These are phyloP conservation scores for Gobius niger DNA, from an alignment of 2,113 vertebrate species.

Conservation along the genomic window DNA sequence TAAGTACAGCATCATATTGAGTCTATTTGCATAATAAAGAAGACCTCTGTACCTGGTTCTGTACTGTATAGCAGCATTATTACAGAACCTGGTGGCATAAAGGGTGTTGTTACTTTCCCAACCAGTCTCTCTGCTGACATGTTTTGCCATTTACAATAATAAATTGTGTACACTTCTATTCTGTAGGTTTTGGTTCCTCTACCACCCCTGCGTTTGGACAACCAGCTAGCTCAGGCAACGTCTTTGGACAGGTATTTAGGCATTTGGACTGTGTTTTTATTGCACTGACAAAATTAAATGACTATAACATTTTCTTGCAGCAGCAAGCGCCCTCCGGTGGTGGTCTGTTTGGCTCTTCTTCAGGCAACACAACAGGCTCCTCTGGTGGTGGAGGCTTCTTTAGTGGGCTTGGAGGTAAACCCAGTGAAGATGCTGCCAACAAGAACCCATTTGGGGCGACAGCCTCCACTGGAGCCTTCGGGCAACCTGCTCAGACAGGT, in stretches of 20 bases:
- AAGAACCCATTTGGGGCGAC: conserved; percentile 92
- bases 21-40: too few relatives aligned
- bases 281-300: background rate
- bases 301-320: conserved; percentile 4
- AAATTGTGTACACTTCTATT: conserved; percentile 16
- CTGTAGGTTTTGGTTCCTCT: conserved; percentile 82
- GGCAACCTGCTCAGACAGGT: conserved; percentile 72
- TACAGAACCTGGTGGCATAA: conserved; percentile 3
- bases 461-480: conserved; percentile 73
- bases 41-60: background rate
- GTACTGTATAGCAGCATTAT: background rate
- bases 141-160: background rate
- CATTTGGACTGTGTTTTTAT: background rate
- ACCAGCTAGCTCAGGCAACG: conserved; percentile 72
- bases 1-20: background rate
- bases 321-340: conserved; percentile 76
- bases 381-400: conserved; percentile 83
- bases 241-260: conserved; percentile 88
- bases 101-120: conserved; percentile 42
- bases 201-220: conserved; percentile 86
- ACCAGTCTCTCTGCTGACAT: conserved; percentile 38
- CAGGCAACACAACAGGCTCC: conserved; percentile 62
- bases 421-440: conserved; percentile 92
- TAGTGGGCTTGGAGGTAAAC: conserved; percentile 94
- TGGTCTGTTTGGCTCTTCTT: conserved; percentile 82